Base-by-base conservation (phyloP, 2,888 invertebrate species). In the Acanthosepion esculentum region DNA sequence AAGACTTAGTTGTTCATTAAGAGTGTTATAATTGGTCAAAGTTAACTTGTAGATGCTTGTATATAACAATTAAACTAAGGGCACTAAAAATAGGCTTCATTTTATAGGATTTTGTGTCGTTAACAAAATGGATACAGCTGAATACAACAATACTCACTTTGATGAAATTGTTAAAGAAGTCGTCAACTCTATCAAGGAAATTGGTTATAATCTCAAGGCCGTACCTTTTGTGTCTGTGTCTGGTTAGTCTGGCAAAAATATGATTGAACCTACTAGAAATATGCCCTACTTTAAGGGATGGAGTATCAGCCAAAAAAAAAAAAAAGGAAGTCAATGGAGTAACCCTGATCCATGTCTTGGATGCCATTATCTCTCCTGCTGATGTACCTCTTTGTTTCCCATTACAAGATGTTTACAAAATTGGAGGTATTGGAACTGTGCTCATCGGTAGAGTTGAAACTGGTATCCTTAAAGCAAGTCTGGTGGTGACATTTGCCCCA, bases 231-330 rank as follows among this genome's bases (percentile, higher is more conserved):
- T 99, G 95, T 99, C 99, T 97, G 99, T 99, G 98, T 99, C 99
- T 97, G 99, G 99, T 97, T 99, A 99, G 99, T 99, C 99, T 98
- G 99, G 99, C 97, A 99, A 99, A 98, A 99, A 99, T 98, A 99
- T 99, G 99, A 98, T 99, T 98, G 99, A 99, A 98, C 97, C 98
- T 95, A 99, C 99, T 95, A 98, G 98, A 97, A 99, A 99, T 98
- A 99, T 96, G 95, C n/a, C 94, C 50, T 97, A 97, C 99, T 98
- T 98, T 98, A 99, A 99, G 98, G 99, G 99, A 98, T 99, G 99
- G 99, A 97, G 98, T 94, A 98, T 99, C 96, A 96, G 96, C 94
- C 95, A 96, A 93, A 96, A 96, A 91, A 93, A 96, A 96, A 91
- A 96, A 96, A 20, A 96, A 96, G 50, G 96, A 96, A 59, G 95